Evolutionary conservation across 2,113 vertebrate genomes (phyloP).

Genomic region (human): DNA sequence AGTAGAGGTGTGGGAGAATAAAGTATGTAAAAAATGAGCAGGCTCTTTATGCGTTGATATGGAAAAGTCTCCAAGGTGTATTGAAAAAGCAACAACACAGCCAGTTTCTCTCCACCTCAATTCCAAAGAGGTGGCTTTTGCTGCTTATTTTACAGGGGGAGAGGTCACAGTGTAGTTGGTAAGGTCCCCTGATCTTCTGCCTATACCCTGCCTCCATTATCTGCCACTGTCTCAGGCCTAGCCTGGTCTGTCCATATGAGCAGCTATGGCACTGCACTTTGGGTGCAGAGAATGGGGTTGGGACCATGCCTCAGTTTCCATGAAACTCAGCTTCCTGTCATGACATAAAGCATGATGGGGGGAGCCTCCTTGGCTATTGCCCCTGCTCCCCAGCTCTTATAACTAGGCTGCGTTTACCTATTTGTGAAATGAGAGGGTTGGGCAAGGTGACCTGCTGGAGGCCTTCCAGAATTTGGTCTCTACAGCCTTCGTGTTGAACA

Average conservation of each 20-base stretch:
- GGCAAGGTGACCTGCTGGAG: neutral
- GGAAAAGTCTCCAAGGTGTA: neutral
- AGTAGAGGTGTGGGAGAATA: neutral
- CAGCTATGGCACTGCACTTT: neutral
- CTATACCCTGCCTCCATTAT: neutral
- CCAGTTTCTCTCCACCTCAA: neutral
- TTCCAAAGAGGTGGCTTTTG: neutral
- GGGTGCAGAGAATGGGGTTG: neutral
- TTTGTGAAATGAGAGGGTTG: neutral
- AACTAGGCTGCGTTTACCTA: neutral
- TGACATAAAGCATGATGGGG: neutral
- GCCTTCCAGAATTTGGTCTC: neutral
- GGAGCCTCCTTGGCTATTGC: neutral
- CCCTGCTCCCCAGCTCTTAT: neutral
- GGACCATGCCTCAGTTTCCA: neutral
- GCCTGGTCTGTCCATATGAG: neutral
- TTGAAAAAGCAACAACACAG: neutral
- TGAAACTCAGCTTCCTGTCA: neutral
- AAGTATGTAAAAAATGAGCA: neutral
- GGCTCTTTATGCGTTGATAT: no score
- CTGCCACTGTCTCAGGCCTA: neutral
- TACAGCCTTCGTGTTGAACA: neutral
- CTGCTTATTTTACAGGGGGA: neutral
- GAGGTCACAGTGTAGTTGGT: neutral
- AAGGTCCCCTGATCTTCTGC: neutral